Percentiles rank a stretch among this genome's conserved stretches.
These are phyloP conservation scores for Agonopterix arenella DNA, from an alignment of 2,888 invertebrate species.

Conservation along the genomic window DNA sequence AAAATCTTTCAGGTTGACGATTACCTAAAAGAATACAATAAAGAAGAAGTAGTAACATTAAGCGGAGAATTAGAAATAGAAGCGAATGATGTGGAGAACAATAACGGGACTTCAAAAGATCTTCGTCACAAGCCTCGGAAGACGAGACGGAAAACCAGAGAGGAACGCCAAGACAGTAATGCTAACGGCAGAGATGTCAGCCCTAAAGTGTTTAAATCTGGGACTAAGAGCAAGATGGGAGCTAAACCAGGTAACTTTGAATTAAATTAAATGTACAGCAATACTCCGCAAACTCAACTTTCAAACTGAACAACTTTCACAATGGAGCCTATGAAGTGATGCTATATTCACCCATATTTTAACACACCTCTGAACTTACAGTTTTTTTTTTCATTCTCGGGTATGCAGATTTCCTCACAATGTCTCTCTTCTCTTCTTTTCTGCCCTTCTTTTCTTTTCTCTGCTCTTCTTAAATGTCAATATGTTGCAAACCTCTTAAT, in stretches of 20 bases:
- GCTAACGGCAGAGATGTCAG: slow-evolving; percentile 61
- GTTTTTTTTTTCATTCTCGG: no score
- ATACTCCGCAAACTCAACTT: no score
- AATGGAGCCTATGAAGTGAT: no score
- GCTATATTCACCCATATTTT: no score
- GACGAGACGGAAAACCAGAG: slow-evolving; percentile 58
- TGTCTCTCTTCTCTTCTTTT: no score
- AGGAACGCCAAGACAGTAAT: slow-evolving; percentile 54
- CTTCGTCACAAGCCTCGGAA: slow-evolving; percentile 60
- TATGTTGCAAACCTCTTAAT: no score
- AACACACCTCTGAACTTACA: no score
- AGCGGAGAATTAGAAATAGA: slow-evolving; percentile 73
- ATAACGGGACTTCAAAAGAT: slow-evolving; percentile 57
- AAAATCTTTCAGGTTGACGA: slow-evolving; percentile 54
- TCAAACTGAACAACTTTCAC: no score
- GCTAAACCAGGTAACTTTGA: slow-evolving; percentile 42
- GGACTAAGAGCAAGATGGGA: slow-evolving; percentile 43
- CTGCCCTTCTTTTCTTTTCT: no score
- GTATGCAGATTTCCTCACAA: no score
- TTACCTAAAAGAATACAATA: slow-evolving; percentile 70
- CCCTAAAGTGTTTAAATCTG: slow-evolving; percentile 65
- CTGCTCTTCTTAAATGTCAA: no score
- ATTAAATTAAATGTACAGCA: neutral
- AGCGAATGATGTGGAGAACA: slow-evolving; percentile 63
- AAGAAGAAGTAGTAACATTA: slow-evolving; percentile 66